Conservation (phyloP, 2,797 vertebrate species). For the Thamnophis elegans region DNA sequence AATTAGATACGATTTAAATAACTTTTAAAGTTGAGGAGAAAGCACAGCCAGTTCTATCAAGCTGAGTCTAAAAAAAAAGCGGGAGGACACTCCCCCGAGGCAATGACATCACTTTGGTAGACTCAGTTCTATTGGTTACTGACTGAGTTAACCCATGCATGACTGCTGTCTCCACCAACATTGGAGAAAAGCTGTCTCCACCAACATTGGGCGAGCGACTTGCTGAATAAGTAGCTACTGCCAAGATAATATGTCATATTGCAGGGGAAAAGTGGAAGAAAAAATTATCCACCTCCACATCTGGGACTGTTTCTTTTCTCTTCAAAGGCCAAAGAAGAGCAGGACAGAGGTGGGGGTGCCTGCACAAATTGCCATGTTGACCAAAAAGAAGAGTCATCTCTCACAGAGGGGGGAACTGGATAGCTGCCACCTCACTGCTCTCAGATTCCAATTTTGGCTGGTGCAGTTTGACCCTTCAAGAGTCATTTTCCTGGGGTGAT, state of each 20-base stretch:
- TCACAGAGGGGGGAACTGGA: background rate
- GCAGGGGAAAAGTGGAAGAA: background rate
- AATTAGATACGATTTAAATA: too few relatives aligned
- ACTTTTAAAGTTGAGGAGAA: too few relatives aligned
- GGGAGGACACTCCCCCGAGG: too few relatives aligned
- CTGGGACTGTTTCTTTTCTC: background rate
- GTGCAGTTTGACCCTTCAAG: background rate
- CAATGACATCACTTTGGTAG: too few relatives aligned
- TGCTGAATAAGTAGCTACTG: conserved; percentile 8
- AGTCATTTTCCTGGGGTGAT: background rate
- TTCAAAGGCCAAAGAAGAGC: conserved; percentile 4
- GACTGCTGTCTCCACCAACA: too few relatives aligned
- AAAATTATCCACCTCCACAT: conserved; percentile 21
- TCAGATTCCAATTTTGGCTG: background rate
- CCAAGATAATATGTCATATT: conserved; percentile 2
- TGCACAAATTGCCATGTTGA: background rate
- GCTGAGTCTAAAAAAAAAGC: too few relatives aligned
- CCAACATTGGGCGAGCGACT: background rate
- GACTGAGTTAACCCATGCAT: too few relatives aligned
- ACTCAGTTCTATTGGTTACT: too few relatives aligned
- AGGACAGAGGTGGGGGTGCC: background rate
- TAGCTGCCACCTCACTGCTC: background rate
- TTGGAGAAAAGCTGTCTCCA: too few relatives aligned
- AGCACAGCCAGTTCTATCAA: too few relatives aligned
- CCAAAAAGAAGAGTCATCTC: background rate